Conservation (phyloP, 2,888 invertebrate genomes). For the Drosophila recens region DNA sequence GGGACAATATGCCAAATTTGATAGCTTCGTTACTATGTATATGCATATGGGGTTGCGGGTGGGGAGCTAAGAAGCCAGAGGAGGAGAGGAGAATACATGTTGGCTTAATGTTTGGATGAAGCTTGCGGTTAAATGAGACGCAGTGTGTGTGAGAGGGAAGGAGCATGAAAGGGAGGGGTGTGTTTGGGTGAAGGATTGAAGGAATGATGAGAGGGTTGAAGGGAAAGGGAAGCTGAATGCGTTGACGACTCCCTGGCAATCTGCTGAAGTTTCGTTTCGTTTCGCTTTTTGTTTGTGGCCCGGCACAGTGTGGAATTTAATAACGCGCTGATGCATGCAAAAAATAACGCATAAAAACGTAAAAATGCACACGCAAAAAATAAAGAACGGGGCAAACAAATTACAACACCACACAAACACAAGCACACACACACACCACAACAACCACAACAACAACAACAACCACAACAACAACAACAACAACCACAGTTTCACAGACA, state of each 20-base stretch:
- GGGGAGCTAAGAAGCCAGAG: neutral
- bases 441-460: conserved; percentile 36
- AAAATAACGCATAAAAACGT: conserved; percentile 78
- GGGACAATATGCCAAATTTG: conserved; percentile 66
- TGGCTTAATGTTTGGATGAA: conserved; percentile 45
- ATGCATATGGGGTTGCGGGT: neutral
- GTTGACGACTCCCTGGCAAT: conserved; percentile 52
- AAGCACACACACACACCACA: conserved; percentile 10
- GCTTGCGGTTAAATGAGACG: conserved; percentile 72
- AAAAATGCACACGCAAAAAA: conserved; percentile 72
- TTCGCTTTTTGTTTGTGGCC: conserved; percentile 53
- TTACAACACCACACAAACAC: conserved; percentile 48
- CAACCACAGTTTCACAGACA: neutral
- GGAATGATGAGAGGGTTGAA: neutral
- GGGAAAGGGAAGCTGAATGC: conserved; percentile 13
- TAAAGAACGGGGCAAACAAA: conserved; percentile 68
- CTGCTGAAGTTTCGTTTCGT: conserved; percentile 39
- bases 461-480: conserved; percentile 39
- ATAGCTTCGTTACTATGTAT: conserved; percentile 14
- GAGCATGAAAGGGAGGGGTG: neutral
- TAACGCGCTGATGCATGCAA: conserved; percentile 81
- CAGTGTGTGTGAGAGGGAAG: neutral
- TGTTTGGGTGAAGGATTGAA: neutral
- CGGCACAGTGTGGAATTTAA: conserved; percentile 68
- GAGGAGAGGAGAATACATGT: conserved; percentile 7